A percentile compares a stretch with the other conserved stretches of the same genome.
phyloP scores from a whole-genome alignment of 2,797 vertebrate genomes.

The Sylvia borin region DNA sequence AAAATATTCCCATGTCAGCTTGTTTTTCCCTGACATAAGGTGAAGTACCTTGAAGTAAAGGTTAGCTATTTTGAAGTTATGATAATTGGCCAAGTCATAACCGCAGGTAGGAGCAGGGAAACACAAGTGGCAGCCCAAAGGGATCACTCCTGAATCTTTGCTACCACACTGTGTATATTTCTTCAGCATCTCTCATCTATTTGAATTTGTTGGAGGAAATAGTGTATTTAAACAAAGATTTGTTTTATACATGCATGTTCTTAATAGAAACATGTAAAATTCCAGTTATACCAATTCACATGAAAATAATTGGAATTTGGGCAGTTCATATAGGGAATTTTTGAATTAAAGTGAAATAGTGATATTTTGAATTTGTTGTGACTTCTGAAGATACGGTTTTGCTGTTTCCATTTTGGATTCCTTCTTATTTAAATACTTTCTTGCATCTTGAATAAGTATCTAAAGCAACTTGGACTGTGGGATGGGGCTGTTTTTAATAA shows the following conservation, averaged over 20 bases:
- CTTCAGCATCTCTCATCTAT: not conserved
- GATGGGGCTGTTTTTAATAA: not conserved
- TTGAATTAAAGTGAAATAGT: not conserved
- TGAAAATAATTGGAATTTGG: not conserved
- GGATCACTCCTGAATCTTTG: not conserved
- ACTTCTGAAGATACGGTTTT: not conserved
- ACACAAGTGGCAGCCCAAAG: not conserved
- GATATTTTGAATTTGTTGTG: not conserved
- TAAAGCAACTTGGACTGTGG: not conserved
- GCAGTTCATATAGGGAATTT: not conserved
- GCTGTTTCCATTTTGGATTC: not conserved
- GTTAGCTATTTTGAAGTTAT: not conserved
- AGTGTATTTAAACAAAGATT: not conserved
- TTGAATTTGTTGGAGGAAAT: not conserved
- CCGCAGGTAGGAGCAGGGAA: not conserved
- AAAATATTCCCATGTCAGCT: not conserved
- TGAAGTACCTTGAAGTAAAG: not conserved
- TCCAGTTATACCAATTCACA: not conserved
- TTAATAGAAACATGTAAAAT: not conserved
- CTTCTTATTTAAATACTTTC: not conserved
- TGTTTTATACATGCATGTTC: not conserved
- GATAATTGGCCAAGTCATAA: rapidly evolving
- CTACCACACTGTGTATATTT: not conserved
- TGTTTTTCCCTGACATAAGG: not conserved
- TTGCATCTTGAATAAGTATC: not conserved